phyloP scores from a whole-genome alignment of 1,140 invertebrate species.

The Leptinotarsa texana region DNA sequence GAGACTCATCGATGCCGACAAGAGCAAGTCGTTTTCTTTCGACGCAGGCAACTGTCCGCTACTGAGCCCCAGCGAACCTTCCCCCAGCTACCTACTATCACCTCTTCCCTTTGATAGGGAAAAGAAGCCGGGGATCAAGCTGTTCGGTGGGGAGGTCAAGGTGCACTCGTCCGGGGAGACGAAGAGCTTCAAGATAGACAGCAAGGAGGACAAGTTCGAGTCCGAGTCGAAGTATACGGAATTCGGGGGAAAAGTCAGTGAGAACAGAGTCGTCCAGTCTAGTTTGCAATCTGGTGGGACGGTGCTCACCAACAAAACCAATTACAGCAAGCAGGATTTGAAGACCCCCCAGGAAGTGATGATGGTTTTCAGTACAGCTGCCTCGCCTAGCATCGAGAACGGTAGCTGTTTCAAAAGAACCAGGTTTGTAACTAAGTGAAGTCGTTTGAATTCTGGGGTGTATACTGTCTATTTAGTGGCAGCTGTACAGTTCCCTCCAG shows the following conservation, averaged over 20 bases:
- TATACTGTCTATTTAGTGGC: no score
- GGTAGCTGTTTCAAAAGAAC: conserved; percentile 34
- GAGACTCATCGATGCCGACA: conserved; percentile 68
- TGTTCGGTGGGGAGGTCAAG: conserved; percentile 79
- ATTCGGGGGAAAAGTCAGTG: conserved; percentile 50
- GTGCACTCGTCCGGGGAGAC: conserved; percentile 65
- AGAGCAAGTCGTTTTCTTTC: conserved; percentile 54
- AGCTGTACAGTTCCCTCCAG: no score
- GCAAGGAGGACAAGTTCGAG: conserved; percentile 48
- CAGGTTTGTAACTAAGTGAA: conserved; percentile 20
- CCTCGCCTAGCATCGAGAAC: conserved; percentile 44
- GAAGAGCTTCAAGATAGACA: conserved; percentile 73
- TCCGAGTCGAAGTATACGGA: conserved; percentile 38
- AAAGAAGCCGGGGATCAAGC: conserved; percentile 64
- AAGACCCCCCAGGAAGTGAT: conserved; percentile 41
- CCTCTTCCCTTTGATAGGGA: conserved; percentile 41
- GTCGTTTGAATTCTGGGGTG: no score
- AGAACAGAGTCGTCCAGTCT: conserved; percentile 66
- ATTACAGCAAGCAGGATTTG: conserved; percentile 33
- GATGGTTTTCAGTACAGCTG: conserved; percentile 41
- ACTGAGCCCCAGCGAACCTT: conserved; percentile 21
- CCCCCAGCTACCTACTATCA: conserved; percentile 38
- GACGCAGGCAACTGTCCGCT: conserved; percentile 46
- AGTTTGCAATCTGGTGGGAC: conserved; percentile 75
- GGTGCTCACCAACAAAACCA: conserved; percentile 61